These are phyloP conservation scores for Meleagris gallopavo DNA, from an alignment of 2,113 vertebrate species.

Conservation along the genomic window DNA sequence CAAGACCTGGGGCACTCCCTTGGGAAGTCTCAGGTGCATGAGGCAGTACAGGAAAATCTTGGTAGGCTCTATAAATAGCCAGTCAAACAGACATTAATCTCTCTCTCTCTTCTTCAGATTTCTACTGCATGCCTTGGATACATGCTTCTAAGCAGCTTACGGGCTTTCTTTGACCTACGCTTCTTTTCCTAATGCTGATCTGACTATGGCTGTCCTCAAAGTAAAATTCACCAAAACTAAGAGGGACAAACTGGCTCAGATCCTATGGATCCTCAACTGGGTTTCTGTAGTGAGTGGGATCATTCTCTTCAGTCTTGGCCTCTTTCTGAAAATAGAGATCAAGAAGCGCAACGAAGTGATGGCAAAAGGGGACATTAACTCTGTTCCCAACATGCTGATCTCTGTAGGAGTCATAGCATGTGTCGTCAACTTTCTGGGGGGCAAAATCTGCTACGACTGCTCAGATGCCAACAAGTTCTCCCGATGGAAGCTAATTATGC, in stretches of 20 bases:
- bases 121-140: constrained; percentile 11
- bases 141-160: constrained; percentile 56
- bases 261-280: constrained; percentile 91
- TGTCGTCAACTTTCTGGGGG: constrained; percentile 88
- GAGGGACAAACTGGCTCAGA: constrained; percentile 87
- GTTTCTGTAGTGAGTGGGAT: constrained; percentile 85
- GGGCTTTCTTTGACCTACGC: constrained; percentile 22
- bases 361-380: constrained; percentile 82
- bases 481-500: constrained; percentile 88
- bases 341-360: constrained; percentile 85
- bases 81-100: constrained; percentile 52
- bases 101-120: constrained; percentile 35
- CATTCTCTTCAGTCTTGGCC: constrained; percentile 86
- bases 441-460: constrained; percentile 91
- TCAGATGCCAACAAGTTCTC: constrained; percentile 85
- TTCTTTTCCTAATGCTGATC: background rate
- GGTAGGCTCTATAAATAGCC: constrained; percentile 54
- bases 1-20: background rate
- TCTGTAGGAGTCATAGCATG: constrained; percentile 87
- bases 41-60: background rate
- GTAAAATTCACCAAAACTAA: constrained; percentile 88
- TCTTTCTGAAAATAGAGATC: constrained; percentile 88
- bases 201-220: constrained; percentile 85
- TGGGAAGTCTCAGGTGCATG: background rate
- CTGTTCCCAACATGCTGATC: constrained; percentile 87